Base-by-base conservation (phyloP, 2,797 vertebrate genomes). In the Poecilia picta region DNA sequence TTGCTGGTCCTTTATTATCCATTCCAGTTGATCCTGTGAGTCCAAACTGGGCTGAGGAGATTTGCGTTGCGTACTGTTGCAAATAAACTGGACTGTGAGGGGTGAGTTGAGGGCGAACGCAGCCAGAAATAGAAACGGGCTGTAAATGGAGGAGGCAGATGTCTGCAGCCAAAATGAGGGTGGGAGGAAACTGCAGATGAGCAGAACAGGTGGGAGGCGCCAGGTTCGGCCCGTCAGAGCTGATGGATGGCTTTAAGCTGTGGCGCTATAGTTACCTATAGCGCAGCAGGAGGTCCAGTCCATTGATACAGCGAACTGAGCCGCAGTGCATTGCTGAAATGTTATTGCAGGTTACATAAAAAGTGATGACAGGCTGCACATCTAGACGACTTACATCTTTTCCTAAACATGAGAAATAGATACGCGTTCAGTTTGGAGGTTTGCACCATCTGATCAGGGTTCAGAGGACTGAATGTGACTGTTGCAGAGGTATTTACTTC, bases 81-180 rank as follows among this genome's bases (percentile, higher is more conserved):
- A 78, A 86, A 88, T 85, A 76, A 90, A 88, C 87, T 75, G 78
- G 55, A 88, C 91, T 87, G 80, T 59, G 84, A 78, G 84, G 80
- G 87, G 85, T n/a, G 41, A 43, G 41, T 46, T 1, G 43, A 45
- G 13, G 68, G 68, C 12, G 15, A 46, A 71, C 36, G 13, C 75
- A 71, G 86, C 88, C 90, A 92, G 90, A 94, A 96, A 96, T 96
- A 96, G 95, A 94, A 81, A 36, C 41, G 1, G 76, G 72, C 85
- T 94, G 94, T 94, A 96, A 96, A 92, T 75, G 86, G 93, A 96
- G 93, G 85, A 91, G 92, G 93, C 92, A 80, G 91, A 94, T 94
- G 90, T 94, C 89, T 84, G 89, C 71, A 28, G 31, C 78, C 74
- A 92, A 94, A 95, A 95, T 93, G 93, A 89, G 77, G 78, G 64